Evolutionary conservation across 2,113 vertebrate genomes (phyloP), one percentile per base, ranked within the genome.

Genomic region (Notiomystis cincta): DNA sequence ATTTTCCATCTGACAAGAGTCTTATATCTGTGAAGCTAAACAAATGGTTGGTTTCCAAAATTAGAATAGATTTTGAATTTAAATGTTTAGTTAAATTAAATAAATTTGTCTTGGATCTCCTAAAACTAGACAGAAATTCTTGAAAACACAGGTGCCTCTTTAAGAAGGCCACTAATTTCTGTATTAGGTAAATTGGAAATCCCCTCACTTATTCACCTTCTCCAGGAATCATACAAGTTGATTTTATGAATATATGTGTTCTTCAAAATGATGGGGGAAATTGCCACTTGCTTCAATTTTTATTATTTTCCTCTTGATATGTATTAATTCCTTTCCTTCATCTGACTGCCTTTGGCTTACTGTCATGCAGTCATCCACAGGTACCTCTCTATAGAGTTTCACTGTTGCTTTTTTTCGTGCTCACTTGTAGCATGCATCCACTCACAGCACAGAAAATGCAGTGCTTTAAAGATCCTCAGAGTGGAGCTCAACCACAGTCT

Each of bases 401-500:
- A 17, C 33, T 77, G 31, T 37, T 84, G 38, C 5, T 64, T 28
- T 57, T 77, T 96, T 91, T 75, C 76, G 6, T n/a, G 75, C 60
- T 96, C 19, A 37, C 81, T n/a, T 87, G 72, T 79, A 87, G 78
- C 38, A 38, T 76, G 44, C 65, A 76, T 90, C 70, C 37, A 21
- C 42, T 90, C 57, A 57, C 61, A 35, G 96, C 47, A 10, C 10
- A 57, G 84, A 95, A 87, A 86, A 89, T 98, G 98, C 96, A 98
- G 95, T 98, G 96, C 97, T 94, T 78, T 33, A 84, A 98, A 98
- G 84, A 97, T 95, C 98, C 98, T 98, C 98, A 92, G 96, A 93
- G 98, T 96, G 98, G 98, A 97, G 98, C 98, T 97, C 98, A 96
- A 94, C 97, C 95, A 98, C 97, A 98, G 97, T 83, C 96, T 87